phyloP scores from a whole-genome alignment of 1,140 invertebrate species.

The Tetranychus cinnabarinus region DNA sequence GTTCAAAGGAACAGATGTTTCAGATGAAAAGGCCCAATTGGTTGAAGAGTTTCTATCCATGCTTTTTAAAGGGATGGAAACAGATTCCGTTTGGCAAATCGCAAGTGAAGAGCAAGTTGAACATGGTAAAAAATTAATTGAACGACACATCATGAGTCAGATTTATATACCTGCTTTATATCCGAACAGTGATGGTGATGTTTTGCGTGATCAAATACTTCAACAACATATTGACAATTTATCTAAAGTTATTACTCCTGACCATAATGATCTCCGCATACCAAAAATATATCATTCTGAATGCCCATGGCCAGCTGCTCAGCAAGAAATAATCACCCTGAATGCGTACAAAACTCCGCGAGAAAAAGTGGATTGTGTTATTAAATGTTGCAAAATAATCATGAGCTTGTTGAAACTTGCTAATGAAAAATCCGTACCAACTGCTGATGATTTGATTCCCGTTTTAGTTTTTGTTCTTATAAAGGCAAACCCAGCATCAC shows the following conservation, averaged over 20 bases:
- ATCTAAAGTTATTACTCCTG: conserved; percentile 47
- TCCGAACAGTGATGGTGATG: conserved; percentile 87
- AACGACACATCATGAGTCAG: conserved; percentile 43
- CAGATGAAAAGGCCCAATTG: conserved; percentile 48
- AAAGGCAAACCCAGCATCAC: conserved; percentile 76
- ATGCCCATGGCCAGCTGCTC: conserved; percentile 90
- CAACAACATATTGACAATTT: conserved; percentile 69
- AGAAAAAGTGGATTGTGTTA: conserved; percentile 74
- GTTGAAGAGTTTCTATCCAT: conserved; percentile 35
- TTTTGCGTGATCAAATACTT: conserved; percentile 67
- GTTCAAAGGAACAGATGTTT: conserved; percentile 42
- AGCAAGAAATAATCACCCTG: conserved; percentile 70
- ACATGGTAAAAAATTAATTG: conserved; percentile 27
- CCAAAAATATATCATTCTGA: conserved; percentile 59
- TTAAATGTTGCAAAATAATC: conserved; percentile 59
- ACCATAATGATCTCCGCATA: conserved; percentile 56
- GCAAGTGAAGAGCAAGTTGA: conserved; percentile 56
- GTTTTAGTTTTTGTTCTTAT: conserved; percentile 90
- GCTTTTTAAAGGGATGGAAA: conserved; percentile 35
- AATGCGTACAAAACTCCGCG: conserved; percentile 78
- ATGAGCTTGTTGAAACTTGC: conserved; percentile 72
- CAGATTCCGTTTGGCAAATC: conserved; percentile 42
- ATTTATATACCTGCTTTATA: conserved; percentile 82
- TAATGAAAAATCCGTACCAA: conserved; percentile 48
- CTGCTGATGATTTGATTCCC: conserved; percentile 89